Evolutionary conservation across 2,797 vertebrate genomes (phyloP).

Genomic region (Jordanella pulchra): DNA sequence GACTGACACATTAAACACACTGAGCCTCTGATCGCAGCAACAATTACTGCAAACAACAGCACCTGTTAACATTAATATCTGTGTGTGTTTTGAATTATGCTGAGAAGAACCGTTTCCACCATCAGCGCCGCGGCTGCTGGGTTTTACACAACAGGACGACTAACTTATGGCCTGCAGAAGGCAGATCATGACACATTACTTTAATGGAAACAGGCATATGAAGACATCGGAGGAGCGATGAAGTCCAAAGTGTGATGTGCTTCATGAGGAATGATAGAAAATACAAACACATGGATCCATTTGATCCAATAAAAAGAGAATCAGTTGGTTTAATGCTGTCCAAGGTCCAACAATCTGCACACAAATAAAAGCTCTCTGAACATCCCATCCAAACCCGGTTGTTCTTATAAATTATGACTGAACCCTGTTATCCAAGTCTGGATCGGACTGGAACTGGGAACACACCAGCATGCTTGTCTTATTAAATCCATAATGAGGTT

Average conservation of each 20-base stretch:
- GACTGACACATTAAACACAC: not conserved
- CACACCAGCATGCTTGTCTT: constrained; percentile 47
- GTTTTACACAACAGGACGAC: constrained; percentile 37
- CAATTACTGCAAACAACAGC: constrained; percentile 38
- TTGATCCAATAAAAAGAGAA: constrained; percentile 45
- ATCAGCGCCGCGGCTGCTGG: constrained; percentile 5
- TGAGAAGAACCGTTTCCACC: constrained; percentile 38
- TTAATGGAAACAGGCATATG: constrained; percentile 63
- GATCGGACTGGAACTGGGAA: constrained; percentile 59
- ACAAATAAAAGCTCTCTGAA: not conserved
- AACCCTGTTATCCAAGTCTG: constrained; percentile 27
- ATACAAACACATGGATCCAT: constrained; percentile 60
- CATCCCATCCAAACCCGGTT: constrained; percentile 27
- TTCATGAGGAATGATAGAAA: constrained; percentile 51
- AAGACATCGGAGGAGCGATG: constrained; percentile 49
- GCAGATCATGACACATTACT: constrained; percentile 51
- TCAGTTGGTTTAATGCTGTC: constrained; percentile 32
- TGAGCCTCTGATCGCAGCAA: constrained; percentile 34
- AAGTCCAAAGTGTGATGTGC: constrained; percentile 44
- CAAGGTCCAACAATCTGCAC: constrained; percentile 8
- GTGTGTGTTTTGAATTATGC: constrained; percentile 44
- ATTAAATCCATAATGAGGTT: constrained; percentile 12
- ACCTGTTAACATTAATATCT: constrained; percentile 59
- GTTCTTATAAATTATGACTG: constrained; percentile 30
- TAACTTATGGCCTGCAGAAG: constrained; percentile 54